These are phyloP conservation scores for Megalonaias nervosa DNA, from an alignment of 1,140 invertebrate species.

Conservation along the genomic window DNA sequence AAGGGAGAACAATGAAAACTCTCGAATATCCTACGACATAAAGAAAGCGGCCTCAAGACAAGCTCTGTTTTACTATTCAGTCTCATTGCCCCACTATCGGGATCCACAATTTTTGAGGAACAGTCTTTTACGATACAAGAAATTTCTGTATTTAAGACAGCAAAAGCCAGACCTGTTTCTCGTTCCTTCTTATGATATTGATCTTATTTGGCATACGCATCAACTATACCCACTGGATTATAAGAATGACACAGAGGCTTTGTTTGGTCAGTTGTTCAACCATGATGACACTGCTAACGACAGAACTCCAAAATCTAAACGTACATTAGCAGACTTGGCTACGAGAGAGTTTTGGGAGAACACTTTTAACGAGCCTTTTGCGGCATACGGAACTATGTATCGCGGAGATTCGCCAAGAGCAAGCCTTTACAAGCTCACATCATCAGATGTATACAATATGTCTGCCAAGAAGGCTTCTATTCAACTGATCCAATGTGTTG, in stretches of 20 bases:
- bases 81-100: constrained; percentile 71
- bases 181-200: constrained; percentile 72
- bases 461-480: constrained; percentile 6
- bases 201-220: constrained; percentile 71
- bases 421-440: constrained; percentile 15
- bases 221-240: constrained; percentile 68
- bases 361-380: constrained; percentile 36
- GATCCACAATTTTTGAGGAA: constrained; percentile 64
- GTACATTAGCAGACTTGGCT: constrained; percentile 37
- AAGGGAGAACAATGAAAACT: not conserved
- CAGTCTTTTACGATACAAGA: constrained; percentile 67
- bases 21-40: constrained; percentile 61
- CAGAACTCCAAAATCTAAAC: constrained; percentile 60
- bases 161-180: constrained; percentile 67
- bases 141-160: constrained; percentile 69
- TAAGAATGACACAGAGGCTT: constrained; percentile 56
- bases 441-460: constrained; percentile 1
- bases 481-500: no score
- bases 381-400: constrained; percentile 52
- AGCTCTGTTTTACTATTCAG: constrained; percentile 64
- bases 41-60: constrained; percentile 65
- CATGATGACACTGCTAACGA: constrained; percentile 70
- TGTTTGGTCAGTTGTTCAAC: constrained; percentile 66
- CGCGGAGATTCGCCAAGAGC: constrained; percentile 49
- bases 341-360: constrained; percentile 40